Evolutionary conservation across 2,113 vertebrate species (phyloP), one percentile per base, ranked within the genome.

Genomic region (Cisticola juncidis): DNA sequence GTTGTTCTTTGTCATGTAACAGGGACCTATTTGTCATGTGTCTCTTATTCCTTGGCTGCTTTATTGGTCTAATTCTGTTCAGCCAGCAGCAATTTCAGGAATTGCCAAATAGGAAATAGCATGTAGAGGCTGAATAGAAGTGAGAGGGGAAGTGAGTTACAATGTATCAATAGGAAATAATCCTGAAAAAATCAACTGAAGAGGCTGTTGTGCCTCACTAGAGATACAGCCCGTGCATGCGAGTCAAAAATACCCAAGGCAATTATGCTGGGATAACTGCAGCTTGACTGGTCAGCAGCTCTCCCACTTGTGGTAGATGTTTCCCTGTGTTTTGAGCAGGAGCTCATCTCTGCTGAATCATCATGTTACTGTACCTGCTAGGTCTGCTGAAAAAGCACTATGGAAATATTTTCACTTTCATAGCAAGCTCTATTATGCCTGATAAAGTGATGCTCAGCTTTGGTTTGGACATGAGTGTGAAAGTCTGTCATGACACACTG

Each of bases 301-400:
- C 68, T 87, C 60, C 48, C 11, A 57, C 28, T 78, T 89, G 17
- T 85, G 61, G 36, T 68, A n/a, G 61, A 53, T 33, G 35, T 50
- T 89, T 76, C 31, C 42, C 36, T 79, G 33, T 79, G 38, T 68
- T 91, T 35, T 38, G 61, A 82, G 81, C 53, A 60, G 87, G 70
- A 82, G 45, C 85, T 92, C 20, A 24, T 92, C 36, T 88, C 31
- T 88, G 62, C 85, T 93, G 79, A 88, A 31, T 96, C 88, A 66
- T 62, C 50, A 28, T 35, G 54, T 66, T 90, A 33, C 58, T 17
- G 1, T 86, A 73, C 72, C 57, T 93, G 6, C 36, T 40, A 58
- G 33, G 51, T 54, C 60, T 92, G 88, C 86, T 85, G 79, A 77
- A 80, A 92, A 88, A 86, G 86, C 92, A 88, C 42, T 88, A 6